phyloP scores from a whole-genome alignment of 2,888 invertebrate genomes.

The Hetaerina titia region DNA sequence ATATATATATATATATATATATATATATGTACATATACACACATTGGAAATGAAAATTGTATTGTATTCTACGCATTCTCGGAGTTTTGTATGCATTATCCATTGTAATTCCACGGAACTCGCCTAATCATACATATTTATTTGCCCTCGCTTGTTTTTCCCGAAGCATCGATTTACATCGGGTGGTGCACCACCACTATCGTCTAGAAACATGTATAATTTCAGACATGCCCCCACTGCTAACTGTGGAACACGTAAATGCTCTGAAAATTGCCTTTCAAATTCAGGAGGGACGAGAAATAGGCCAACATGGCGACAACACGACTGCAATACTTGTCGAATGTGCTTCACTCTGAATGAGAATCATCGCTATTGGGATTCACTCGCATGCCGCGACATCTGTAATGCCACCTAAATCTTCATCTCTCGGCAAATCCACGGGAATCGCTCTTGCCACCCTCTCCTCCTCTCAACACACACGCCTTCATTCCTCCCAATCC shows the following conservation, averaged over 20 bases:
- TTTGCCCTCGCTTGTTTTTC: background rate
- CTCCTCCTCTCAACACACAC: background rate
- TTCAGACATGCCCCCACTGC: background rate
- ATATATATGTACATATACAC: too few species aligned
- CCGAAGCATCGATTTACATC: background rate
- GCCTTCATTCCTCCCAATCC: background rate
- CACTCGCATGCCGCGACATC: conserved; percentile 5
- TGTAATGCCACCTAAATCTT: conserved; percentile 35
- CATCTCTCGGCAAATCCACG: conserved; percentile 12
- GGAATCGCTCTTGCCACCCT: background rate
- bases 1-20: too few species aligned
- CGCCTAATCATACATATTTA: background rate
- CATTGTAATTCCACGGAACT: background rate
- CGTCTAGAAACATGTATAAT: conserved; percentile 9
- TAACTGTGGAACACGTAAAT: conserved; percentile 20
- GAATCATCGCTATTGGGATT: background rate
- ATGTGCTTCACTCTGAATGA: background rate
- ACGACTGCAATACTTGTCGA: conserved; percentile 19
- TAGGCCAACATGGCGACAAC: conserved; percentile 6
- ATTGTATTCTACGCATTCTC: too few species aligned
- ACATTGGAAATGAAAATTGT: too few species aligned
- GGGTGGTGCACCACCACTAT: background rate
- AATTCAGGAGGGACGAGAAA: background rate
- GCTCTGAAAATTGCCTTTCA: conserved; percentile 7
- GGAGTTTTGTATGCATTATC: too few species aligned